phyloP scores from a whole-genome alignment of 2,797 vertebrate genomes.

The Acipenser ruthenus region DNA sequence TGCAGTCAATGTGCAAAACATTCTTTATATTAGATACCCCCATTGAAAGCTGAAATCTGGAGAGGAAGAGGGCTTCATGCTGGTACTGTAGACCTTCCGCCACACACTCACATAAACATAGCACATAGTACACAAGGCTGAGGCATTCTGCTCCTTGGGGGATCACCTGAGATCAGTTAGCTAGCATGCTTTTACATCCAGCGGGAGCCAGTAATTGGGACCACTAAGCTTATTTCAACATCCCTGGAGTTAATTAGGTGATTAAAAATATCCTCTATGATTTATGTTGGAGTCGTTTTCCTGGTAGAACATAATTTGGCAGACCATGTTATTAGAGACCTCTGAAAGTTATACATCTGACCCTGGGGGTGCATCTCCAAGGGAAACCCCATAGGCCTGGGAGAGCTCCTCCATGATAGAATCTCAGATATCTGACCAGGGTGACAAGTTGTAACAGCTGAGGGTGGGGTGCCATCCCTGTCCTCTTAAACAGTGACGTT shows the following conservation, averaged over 20 bases:
- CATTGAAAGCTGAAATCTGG: too few species aligned
- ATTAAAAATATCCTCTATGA: conserved; percentile 28
- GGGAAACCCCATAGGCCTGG: conserved; percentile 16
- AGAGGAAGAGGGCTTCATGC: too few species aligned
- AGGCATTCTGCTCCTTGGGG: too few species aligned
- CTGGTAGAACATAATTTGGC: conserved; percentile 16
- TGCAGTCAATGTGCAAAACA: too few species aligned
- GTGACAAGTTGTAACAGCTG: conserved; percentile 28
- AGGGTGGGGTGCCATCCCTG: conserved; percentile 8
- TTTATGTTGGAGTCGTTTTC: conserved; percentile 35
- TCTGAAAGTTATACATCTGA: background rate
- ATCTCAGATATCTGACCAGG: conserved; percentile 38
- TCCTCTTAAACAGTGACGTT: too few species aligned
- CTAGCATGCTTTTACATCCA: too few species aligned
- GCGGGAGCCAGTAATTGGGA: conserved; percentile 33
- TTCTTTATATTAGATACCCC: too few species aligned
- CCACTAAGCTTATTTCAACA: conserved; percentile 34
- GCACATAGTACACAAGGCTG: conserved; percentile 10
- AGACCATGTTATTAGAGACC: background rate
- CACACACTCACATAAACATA: conserved; percentile 18
- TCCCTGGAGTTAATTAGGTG: conserved; percentile 33
- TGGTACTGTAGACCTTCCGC: too few species aligned
- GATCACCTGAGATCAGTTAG: too few species aligned
- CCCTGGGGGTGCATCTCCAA: conserved; percentile 27
- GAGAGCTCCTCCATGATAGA: conserved; percentile 23